Evolutionary conservation across 2,888 invertebrate species (phyloP), one percentile per base, ranked within the genome.

Genomic region (Odontocerum albicorne): DNA sequence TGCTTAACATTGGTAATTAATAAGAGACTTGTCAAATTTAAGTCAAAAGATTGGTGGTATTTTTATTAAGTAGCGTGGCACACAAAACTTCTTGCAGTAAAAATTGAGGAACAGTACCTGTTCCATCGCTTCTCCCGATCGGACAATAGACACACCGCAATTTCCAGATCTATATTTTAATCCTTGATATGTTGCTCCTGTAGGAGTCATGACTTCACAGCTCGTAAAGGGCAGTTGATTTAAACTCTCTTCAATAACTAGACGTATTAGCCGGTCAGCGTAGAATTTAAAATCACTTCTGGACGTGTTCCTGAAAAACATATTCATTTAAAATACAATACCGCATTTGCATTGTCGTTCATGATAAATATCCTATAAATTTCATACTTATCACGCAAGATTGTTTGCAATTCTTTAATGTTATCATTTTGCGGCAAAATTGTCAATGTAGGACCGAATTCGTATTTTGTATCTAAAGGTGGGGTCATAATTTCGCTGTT

Each of bases 271-370:
- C 62, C 99, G 87, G 72, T 99, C 99, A 0, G 98, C 98, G 72
- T 94, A 97, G 74, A 99, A 99, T 70, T 98, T 96, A 71, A 99
- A 99, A 73, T 99, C 98, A 75, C 91, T 94, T 63, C 96, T 82
- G 2, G 87, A 79, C 17, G 96, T 97, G 65, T 90, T 91, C 71
- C 97, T 98, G 62, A 73, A 40, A 49, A 12, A 21, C 2, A 21
- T n/a, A n/a, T n/a, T n/a, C n/a, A n/a, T n/a, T n/a, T n/a, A n/a
- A 38, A 27, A 10, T 7, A 27, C 27, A 27, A 27, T 27, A n/a
- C 8, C 27, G 12, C 6, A 8, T 8, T 36, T 6, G 12, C 13
- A 36, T 36, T 12, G n/a, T 36, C 6, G n/a, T n/a, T 6, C 12
- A n/a, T 15, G 20, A 39, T n/a, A 19, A 19, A 15, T 13, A 8